Conservation (phyloP, 2,888 invertebrate species). For the Drosophila affinis region DNA sequence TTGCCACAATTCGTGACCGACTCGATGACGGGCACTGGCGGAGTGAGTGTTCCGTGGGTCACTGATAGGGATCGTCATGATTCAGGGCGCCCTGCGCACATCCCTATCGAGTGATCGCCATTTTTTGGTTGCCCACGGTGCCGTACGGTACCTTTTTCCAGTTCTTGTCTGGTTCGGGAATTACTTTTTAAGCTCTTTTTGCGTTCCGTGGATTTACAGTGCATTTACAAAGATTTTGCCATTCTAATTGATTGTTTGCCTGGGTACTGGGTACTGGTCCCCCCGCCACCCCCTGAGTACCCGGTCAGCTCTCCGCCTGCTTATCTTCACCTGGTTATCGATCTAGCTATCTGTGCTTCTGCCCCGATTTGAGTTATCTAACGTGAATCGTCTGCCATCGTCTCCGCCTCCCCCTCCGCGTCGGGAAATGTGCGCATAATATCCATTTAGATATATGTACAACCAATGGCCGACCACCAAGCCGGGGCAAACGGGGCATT, state of each 20-base stretch:
- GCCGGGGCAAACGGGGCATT: slow-evolving; percentile 54
- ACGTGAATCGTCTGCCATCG: slow-evolving; percentile 25
- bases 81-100: slow-evolving; percentile 38
- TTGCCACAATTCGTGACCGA: slow-evolving; percentile 41
- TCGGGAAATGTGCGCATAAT: slow-evolving; percentile 65
- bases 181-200: slow-evolving; percentile 75
- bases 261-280: background rate
- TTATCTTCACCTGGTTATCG: slow-evolving; percentile 66
- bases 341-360: slow-evolving; percentile 70
- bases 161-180: slow-evolving; percentile 57
- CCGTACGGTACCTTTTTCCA: slow-evolving; percentile 44
- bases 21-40: background rate
- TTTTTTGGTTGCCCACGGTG: slow-evolving; percentile 16
- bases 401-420: slow-evolving; percentile 20
- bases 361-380: slow-evolving; percentile 63
- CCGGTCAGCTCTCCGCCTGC: slow-evolving; percentile 35
- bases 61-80: slow-evolving; percentile 29
- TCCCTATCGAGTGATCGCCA: slow-evolving; percentile 21
- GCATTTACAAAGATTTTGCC: slow-evolving; percentile 75
- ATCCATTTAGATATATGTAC: slow-evolving; percentile 78
- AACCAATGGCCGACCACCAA: slow-evolving; percentile 57
- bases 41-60: slow-evolving; percentile 34
- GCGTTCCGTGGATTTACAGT: slow-evolving; percentile 73
- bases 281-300: slow-evolving; percentile 30
- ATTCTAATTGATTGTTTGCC: slow-evolving; percentile 78